Evolutionary conservation across 2,797 vertebrate genomes (phyloP).

Genomic region (Delichon dasypus): DNA sequence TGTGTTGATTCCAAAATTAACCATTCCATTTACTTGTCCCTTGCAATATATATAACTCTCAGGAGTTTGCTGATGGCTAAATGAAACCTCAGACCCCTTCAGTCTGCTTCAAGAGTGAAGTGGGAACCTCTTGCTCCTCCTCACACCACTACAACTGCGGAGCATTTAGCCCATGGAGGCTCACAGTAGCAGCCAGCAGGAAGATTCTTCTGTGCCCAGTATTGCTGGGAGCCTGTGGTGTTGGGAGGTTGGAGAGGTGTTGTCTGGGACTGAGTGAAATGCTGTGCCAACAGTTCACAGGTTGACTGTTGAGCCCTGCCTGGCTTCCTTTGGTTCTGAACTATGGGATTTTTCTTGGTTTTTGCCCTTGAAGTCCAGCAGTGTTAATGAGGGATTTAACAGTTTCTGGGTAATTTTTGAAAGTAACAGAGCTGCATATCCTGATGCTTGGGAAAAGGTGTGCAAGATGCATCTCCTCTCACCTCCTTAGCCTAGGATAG

Average conservation of each 20-base stretch:
- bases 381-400: not conserved
- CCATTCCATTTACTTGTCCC: not conserved
- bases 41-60: not conserved
- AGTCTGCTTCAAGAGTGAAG: not conserved
- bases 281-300: not conserved
- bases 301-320: not conserved
- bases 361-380: not conserved
- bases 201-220: not conserved
- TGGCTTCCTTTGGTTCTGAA: not conserved
- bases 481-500: not conserved
- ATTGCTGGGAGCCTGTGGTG: not conserved
- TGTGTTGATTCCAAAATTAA: not conserved
- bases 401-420: not conserved
- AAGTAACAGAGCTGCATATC: not conserved
- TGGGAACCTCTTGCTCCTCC: not conserved
- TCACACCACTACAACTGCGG: not conserved
- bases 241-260: not conserved
- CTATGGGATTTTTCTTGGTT: fast-evolving
- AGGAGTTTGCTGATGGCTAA: not conserved
- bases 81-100: not conserved
- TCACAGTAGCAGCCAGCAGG: not conserved
- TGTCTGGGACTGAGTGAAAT: not conserved
- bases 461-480: not conserved
- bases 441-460: not conserved
- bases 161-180: not conserved